phyloP scores from a whole-genome alignment of 2,888 invertebrate genomes.

The Vesta saturnalis region DNA sequence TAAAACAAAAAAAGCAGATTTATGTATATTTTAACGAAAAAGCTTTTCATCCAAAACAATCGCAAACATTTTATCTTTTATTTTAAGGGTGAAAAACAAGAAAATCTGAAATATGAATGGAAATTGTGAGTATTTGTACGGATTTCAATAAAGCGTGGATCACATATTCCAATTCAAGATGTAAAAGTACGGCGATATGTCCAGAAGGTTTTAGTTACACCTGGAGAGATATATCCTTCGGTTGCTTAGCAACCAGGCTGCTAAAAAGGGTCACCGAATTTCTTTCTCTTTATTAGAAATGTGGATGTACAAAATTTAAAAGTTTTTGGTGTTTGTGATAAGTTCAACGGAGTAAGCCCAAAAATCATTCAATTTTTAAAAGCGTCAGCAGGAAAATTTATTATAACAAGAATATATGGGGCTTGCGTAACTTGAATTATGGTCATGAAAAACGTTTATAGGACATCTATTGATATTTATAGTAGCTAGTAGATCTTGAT shows the following conservation, averaged over 20 bases:
- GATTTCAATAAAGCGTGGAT: constrained; percentile 1
- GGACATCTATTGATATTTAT: constrained; percentile 54
- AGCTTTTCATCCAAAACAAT: too few species aligned
- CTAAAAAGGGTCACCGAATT: constrained; percentile 1
- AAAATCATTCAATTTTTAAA: constrained; percentile 29
- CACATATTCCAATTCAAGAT: neutral
- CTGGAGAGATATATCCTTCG: neutral
- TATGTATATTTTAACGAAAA: too few species aligned
- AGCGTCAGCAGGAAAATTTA: constrained; percentile 30
- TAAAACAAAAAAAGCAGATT: too few species aligned
- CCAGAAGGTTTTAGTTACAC: constrained; percentile 1
- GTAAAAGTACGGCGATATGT: neutral
- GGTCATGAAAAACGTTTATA: constrained; percentile 43
- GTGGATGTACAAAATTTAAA: too few species aligned
- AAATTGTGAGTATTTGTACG: neutral
- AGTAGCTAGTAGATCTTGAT: constrained; percentile 48
- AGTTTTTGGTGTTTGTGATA: neutral
- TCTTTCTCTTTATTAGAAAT: neutral
- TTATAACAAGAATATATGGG: constrained; percentile 47
- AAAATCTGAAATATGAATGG: neutral
- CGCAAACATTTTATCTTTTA: too few species aligned
- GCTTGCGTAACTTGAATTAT: constrained; percentile 44
- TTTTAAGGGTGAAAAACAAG: too few species aligned
- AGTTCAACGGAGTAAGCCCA: neutral
- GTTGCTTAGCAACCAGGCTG: neutral